Conservation (phyloP, 2,113 vertebrate species). For the Dinomys branickii region DNA sequence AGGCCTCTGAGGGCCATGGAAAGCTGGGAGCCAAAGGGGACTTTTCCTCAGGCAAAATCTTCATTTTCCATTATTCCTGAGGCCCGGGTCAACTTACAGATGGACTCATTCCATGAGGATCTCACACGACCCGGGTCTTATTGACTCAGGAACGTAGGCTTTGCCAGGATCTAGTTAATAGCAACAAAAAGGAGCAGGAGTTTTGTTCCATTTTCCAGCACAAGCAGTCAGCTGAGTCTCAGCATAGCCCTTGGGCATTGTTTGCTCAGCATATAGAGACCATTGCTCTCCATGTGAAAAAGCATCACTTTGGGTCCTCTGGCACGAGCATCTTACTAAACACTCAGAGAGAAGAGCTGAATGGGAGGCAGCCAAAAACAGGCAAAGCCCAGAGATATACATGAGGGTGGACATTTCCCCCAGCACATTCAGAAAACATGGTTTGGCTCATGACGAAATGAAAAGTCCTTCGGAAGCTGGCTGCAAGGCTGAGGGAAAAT, state of each 20-base stretch:
- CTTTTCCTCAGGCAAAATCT: slow-evolving; percentile 87
- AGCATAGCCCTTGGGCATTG: slow-evolving; percentile 93
- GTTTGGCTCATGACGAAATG: slow-evolving; percentile 96
- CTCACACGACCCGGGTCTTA: slow-evolving; percentile 92
- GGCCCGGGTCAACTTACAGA: slow-evolving; percentile 92
- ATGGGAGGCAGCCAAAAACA: slow-evolving; percentile 94
- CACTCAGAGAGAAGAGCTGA: slow-evolving; percentile 97
- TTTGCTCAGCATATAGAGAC: slow-evolving; percentile 98
- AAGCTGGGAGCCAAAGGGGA: slow-evolving; percentile 89
- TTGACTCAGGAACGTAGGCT: slow-evolving; percentile 94
- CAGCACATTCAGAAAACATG: slow-evolving; percentile 99
- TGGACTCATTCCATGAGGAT: slow-evolving; percentile 94
- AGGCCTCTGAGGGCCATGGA: slow-evolving; percentile 88
- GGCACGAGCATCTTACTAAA: slow-evolving; percentile 97
- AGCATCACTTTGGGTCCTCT: slow-evolving; percentile 96
- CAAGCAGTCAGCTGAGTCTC: slow-evolving; percentile 91
- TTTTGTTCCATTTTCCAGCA: slow-evolving; percentile 97
- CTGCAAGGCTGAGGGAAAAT: slow-evolving; percentile 95
- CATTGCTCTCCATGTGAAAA: slow-evolving; percentile 97
- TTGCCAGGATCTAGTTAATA: slow-evolving; percentile 94
- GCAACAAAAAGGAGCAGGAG: slow-evolving; percentile 95
- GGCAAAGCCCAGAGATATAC: slow-evolving; percentile 99
- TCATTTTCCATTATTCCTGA: slow-evolving; percentile 92
- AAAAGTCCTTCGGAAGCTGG: slow-evolving; percentile 95
- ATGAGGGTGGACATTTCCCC: slow-evolving; percentile 99